Evolutionary conservation across 2,797 vertebrate genomes (phyloP).

Genomic region (Staurois parvus): DNA sequence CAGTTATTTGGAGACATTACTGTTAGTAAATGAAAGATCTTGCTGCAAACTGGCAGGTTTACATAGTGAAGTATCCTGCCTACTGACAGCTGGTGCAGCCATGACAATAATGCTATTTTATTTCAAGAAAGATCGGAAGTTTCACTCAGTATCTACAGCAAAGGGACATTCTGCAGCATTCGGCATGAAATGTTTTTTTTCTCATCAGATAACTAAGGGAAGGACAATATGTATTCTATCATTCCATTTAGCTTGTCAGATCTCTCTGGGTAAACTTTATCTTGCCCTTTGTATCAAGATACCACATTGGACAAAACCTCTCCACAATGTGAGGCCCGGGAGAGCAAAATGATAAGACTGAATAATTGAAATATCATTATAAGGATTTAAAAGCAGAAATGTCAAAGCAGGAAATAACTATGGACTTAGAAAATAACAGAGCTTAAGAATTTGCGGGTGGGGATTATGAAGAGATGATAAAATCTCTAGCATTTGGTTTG

Average conservation of each 20-base stretch:
- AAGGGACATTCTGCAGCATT: no score
- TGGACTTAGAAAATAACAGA: slow-evolving; percentile 49
- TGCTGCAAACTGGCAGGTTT: not conserved
- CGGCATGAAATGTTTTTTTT: not conserved
- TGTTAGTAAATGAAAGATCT: not conserved
- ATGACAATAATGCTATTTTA: not conserved
- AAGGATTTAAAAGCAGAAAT: slow-evolving; percentile 55
- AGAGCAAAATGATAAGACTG: slow-evolving; percentile 21
- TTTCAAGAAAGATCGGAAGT: not conserved
- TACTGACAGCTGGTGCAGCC: not conserved
- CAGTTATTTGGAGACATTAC: not conserved
- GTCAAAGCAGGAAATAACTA: slow-evolving; percentile 57
- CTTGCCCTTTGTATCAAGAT: not conserved
- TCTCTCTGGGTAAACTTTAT: not conserved
- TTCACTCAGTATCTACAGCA: not conserved
- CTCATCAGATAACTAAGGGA: not conserved
- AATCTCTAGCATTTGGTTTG: slow-evolving; percentile 51
- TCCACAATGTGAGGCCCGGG: not conserved
- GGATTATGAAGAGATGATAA: slow-evolving; percentile 57
- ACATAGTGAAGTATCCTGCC: not conserved
- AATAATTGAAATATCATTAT: slow-evolving; percentile 49
- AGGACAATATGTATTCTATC: not conserved
- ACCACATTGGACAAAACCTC: not conserved
- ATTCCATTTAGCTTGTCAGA: not conserved
- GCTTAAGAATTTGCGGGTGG: slow-evolving; percentile 46